Evolutionary conservation across 2,113 vertebrate genomes (phyloP), one percentile per base, ranked within the genome.

Genomic region (Myrmecobius fasciatus): DNA sequence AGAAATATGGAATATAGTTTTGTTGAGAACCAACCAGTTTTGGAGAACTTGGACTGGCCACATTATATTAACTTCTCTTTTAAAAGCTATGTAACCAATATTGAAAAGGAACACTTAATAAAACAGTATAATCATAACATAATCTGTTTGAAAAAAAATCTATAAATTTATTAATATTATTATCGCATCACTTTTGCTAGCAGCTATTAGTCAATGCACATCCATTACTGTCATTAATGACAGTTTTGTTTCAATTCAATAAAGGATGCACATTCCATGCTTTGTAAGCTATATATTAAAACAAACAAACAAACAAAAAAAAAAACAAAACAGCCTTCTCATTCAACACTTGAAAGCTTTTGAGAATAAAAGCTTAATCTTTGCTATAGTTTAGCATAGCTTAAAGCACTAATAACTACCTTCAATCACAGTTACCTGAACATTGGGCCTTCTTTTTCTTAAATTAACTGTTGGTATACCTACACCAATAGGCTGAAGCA

Each of bases 401-500:
- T 96, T 97, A 98, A 97, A 89, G 93, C 98, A 96, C 60, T 94
- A 94, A 91, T 92, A 95, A 95, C 97, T 98, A 97, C 93, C 93
- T 97, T 95, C 96, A 97, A 91, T 96, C 96, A 97, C 96, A 98
- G 96, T 99, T 99, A 99, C 98, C 99, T 99, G 99, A 89, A 98
- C 96, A 98, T 97, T 94, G 94, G 99, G 99, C 98, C 98, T 98
- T 98, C 98, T 99, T 98, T 99, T 98, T 97, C 98, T 99, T 97
- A 99, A 98, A 95, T 98, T 99, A 98, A 99, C 91, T 98, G 98
- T 98, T 97, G 99, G 99, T 97, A 98, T 99, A 98, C 98, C 99
- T 98, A 99, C 97, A 98, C 98, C 99, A 98, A 99, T 98, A 98
- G 98, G 98, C 99, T 99, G 96, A 98, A 98, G 98, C 97, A 98